These are phyloP conservation scores for Mus spicilegus DNA, from an alignment of 2,113 vertebrate genomes.

Conservation along the genomic window DNA sequence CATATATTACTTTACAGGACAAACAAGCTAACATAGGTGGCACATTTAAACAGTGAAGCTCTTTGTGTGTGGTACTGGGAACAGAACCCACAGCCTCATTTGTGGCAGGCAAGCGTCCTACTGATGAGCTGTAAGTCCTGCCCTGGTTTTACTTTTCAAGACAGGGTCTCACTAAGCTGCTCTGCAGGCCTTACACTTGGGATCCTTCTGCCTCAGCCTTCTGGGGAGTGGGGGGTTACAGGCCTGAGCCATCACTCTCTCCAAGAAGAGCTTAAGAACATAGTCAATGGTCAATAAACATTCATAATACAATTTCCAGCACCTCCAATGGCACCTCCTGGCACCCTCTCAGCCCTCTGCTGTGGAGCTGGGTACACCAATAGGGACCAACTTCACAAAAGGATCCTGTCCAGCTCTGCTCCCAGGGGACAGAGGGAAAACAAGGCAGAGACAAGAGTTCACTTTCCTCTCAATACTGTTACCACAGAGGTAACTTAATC, in stretches of 20 bases:
- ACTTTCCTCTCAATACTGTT: background rate
- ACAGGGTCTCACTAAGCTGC: background rate
- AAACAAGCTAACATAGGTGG: background rate
- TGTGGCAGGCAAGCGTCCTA: background rate
- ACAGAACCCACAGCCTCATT: background rate
- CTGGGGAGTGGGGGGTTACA: background rate
- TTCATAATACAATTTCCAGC: background rate
- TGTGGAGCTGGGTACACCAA: background rate
- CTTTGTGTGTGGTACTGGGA: background rate
- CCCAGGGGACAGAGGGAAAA: background rate
- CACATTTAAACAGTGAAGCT: background rate
- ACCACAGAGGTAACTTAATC: background rate
- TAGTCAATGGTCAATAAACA: rapidly evolving
- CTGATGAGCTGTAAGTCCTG: background rate
- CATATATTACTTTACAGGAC: background rate
- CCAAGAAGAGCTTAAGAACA: background rate
- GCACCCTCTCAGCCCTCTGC: background rate
- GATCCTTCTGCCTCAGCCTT: background rate
- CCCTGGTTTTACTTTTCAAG: background rate
- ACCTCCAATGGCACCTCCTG: background rate
- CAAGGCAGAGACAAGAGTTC: background rate
- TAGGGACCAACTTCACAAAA: background rate
- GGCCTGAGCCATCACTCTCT: background rate
- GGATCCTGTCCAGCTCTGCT: background rate
- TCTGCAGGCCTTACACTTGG: background rate